Base-by-base conservation (phyloP, 2,113 vertebrate genomes). In the Lamprotornis superbus region DNA sequence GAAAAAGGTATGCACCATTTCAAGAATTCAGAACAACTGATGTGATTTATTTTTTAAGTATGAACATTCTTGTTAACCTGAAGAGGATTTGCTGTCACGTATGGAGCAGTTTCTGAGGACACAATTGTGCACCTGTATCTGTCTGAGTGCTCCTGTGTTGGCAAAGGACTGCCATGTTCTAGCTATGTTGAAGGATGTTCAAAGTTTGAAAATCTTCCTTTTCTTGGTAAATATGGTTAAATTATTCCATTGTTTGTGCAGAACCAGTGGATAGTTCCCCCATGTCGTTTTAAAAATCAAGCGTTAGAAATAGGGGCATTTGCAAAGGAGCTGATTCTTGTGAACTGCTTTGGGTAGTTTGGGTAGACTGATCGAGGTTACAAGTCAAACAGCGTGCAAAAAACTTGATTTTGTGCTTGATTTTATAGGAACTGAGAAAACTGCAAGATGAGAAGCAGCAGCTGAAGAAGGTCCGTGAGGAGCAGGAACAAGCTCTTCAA, bases 401-500 rank as follows among this genome's bases (percentile, higher is more conserved):
- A 47, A 30, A 7, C 14, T 73, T 60, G 12, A 35, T 70, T 86
- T 73, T 71, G 14, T 91, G 18, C 47, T 80, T 82, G 16, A 59
- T 84, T 63, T 49, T 83, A 39, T 79, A 99, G 99, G 99, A 99
- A 93, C 96, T 99, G 70, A 97, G 97, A 91, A 98, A 98, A 70
- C 96, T 99, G 69, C 98, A 98, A 78, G 95, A 98, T 5, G 99
- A 99, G 97, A 99, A 99, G 97, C 95, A 98, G 70, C 98, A 99
- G 91, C 95, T 99, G 40, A 98, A 98, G 95, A 99, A 99, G 96
- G 98, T 93, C 18, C 99, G 97, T 74, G 98, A 98, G 46, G 99
- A 99, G 76, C 99, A 99, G 91, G 99, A 99, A 49, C 99, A 99
- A 94, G 99, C 99, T 37, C 98, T 99, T 30, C 99, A 99, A 95